phyloP scores from a whole-genome alignment of 2,797 vertebrate species.

The Crossoptilon crossoptilon region DNA sequence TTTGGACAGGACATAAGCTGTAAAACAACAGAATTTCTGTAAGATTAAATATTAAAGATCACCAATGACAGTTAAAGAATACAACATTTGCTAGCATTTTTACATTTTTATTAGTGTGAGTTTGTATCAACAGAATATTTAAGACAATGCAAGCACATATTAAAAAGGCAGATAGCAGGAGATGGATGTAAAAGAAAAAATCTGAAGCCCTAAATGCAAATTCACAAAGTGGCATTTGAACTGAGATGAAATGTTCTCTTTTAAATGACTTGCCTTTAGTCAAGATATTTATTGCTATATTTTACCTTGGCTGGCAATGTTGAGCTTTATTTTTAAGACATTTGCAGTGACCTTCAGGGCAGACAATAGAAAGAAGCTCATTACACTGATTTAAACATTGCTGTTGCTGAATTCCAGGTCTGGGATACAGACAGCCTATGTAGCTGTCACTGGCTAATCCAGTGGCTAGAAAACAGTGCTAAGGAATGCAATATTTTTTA shows the following conservation, averaged over 20 bases:
- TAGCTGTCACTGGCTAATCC: neutral
- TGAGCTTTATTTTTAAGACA: neutral
- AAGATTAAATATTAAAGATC: conserved; percentile 66
- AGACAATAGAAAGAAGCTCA: neutral
- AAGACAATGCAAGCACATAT: neutral
- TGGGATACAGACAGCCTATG: neutral
- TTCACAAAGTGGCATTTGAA: neutral
- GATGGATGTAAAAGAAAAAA: neutral
- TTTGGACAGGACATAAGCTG: conserved; percentile 45
- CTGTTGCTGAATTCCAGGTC: neutral
- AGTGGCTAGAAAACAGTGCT: neutral
- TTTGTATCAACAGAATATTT: neutral
- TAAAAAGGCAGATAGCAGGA: neutral
- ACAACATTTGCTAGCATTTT: neutral
- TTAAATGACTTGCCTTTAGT: neutral
- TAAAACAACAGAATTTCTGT: conserved; percentile 22
- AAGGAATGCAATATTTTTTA: neutral
- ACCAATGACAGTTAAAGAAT: conserved; percentile 56
- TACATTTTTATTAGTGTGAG: neutral
- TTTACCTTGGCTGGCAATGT: neutral
- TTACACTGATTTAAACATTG: neutral
- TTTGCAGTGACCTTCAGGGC: neutral
- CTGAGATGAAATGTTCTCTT: neutral
- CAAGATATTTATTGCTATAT: neutral
- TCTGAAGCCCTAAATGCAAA: neutral